Conservation (phyloP, 1,140 invertebrate genomes). For the Aphaenogaster ashmeadi region DNA sequence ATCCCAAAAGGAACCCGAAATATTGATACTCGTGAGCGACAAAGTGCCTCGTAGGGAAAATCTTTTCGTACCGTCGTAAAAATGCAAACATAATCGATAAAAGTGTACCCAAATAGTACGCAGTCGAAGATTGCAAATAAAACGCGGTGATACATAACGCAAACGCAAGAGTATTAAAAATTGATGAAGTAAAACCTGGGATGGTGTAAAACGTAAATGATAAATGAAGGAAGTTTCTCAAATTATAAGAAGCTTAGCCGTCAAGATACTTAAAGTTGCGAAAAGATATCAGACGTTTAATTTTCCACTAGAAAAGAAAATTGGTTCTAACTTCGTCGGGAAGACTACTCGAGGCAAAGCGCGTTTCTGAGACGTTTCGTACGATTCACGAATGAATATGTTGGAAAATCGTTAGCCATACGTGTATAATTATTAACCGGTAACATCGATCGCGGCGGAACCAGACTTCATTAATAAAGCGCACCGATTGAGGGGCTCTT, state of each 20-base stretch:
- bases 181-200: constrained; percentile 16
- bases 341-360: background rate
- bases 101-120: background rate
- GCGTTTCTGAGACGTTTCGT: background rate
- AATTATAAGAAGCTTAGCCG: constrained; percentile 41
- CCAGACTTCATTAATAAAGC: constrained; percentile 53
- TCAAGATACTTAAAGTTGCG: constrained; percentile 29
- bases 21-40: constrained; percentile 58
- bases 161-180: constrained; percentile 17
- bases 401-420: background rate
- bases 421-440: constrained; percentile 22
- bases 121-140: background rate
- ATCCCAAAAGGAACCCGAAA: constrained; percentile 53
- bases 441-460: constrained; percentile 6
- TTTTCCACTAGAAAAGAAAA: constrained; percentile 29
- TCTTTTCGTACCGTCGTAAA: constrained; percentile 18
- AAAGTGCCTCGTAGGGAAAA: constrained; percentile 20
- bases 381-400: constrained; percentile 10
- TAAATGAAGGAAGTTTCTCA: constrained; percentile 35
- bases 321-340: constrained; percentile 4
- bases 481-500: constrained; percentile 42
- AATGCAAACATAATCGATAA: background rate
- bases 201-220: constrained; percentile 31
- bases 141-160: background rate
- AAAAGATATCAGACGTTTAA: constrained; percentile 36